Percentiles rank a stretch among this genome's conserved stretches.
Conservation (phyloP, 2,888 invertebrate genomes). For the Drosophila macrospina region DNA sequence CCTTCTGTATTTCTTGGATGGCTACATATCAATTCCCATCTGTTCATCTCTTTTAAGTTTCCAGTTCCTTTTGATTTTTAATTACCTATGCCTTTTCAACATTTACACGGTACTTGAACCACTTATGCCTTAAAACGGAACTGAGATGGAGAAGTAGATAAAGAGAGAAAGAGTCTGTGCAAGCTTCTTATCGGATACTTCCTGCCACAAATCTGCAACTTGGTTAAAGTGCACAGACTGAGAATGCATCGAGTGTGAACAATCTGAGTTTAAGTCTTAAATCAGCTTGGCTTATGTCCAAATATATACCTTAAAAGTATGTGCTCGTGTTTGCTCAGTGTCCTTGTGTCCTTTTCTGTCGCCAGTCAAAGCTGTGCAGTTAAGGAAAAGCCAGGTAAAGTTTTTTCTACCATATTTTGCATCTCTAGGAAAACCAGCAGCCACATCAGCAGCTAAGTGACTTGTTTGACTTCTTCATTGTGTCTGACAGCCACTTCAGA, state of each 20-base stretch:
- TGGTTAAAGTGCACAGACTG: conserved; percentile 49
- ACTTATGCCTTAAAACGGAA: conserved; percentile 27
- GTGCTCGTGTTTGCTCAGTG: not conserved
- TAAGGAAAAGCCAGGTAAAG: conserved; percentile 34
- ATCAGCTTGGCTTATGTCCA: conserved; percentile 64
- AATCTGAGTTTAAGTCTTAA: conserved; percentile 58
- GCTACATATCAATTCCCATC: not conserved
- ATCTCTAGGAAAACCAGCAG: conserved; percentile 38
- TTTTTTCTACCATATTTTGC: conserved; percentile 58
- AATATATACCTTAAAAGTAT: conserved; percentile 12
- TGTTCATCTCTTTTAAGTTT: not conserved
- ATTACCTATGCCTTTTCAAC: conserved; percentile 46
- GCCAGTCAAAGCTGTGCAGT: conserved; percentile 6
- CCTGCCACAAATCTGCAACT: conserved; percentile 68
- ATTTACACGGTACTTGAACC: conserved; percentile 15
- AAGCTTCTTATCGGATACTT: conserved; percentile 63
- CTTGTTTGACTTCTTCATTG: conserved; percentile 76
- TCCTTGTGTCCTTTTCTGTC: conserved; percentile 3
- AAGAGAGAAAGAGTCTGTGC: conserved; percentile 19
- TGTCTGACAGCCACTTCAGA: conserved; percentile 51
- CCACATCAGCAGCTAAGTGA: conserved; percentile 60
- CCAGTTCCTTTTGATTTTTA: conserved; percentile 18
- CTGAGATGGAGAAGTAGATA: not conserved
- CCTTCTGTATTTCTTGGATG: not conserved
- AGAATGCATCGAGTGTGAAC: conserved; percentile 42